A percentile compares a stretch with the other conserved stretches of the same genome.
Conservation (phyloP, 2,797 vertebrate genomes). For the Myripristis murdjan region DNA sequence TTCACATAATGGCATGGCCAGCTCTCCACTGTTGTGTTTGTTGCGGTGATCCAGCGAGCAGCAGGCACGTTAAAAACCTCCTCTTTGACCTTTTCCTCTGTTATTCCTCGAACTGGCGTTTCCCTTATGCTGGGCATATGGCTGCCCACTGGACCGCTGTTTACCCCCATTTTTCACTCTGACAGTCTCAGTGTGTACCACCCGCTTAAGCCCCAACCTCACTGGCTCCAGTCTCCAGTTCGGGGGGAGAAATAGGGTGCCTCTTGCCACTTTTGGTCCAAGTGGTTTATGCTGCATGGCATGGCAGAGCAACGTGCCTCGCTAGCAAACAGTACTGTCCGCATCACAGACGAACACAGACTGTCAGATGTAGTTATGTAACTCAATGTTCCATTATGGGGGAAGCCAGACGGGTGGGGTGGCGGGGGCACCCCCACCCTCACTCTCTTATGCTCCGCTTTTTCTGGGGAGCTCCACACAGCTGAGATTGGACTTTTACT, state of each 20-base stretch:
- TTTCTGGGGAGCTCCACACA: constrained; percentile 55
- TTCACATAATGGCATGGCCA: constrained; percentile 54
- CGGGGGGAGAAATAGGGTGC: constrained; percentile 21
- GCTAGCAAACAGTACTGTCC: constrained; percentile 28
- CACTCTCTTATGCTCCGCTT: constrained; percentile 40
- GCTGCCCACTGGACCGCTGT: constrained; percentile 72
- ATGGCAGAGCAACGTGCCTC: constrained; percentile 26
- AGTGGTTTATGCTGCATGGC: constrained; percentile 52
- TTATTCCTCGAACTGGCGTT: constrained; percentile 62
- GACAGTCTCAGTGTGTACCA: constrained; percentile 75
- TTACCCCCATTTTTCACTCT: constrained; percentile 82
- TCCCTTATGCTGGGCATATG: constrained; percentile 77
- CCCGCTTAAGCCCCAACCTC: constrained; percentile 34
- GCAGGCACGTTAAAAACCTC: constrained; percentile 56
- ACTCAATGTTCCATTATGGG: constrained; percentile 53
- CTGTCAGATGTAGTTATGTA: constrained; percentile 62
- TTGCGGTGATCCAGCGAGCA: not conserved
- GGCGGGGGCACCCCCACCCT: constrained; percentile 15
- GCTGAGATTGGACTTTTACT: constrained; percentile 68
- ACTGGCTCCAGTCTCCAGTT: constrained; percentile 42
- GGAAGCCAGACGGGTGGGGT: constrained; percentile 18
- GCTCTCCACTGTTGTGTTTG: constrained; percentile 40
- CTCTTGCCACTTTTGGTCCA: constrained; percentile 30
- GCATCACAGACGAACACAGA: constrained; percentile 36
- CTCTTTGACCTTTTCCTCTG: constrained; percentile 72